Percentiles rank a stretch among this genome's conserved stretches.
phyloP scores from a whole-genome alignment of 2,797 vertebrate species.

The Micropoecilia bifurca region DNA sequence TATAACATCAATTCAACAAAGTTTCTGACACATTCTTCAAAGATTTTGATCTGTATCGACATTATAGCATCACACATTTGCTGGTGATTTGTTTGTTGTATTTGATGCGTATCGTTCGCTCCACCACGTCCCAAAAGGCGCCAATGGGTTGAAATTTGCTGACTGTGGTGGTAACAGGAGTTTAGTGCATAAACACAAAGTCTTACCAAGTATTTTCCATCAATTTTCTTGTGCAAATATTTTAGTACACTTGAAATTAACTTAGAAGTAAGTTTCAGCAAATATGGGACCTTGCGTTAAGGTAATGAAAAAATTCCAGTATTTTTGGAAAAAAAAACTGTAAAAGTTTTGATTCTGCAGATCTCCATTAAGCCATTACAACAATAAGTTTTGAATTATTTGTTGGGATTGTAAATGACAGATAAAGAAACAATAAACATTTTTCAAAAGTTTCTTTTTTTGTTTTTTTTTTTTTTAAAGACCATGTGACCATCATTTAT shows the following conservation, averaged over 20 bases:
- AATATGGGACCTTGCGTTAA: no score
- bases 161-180: neutral
- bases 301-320: no score
- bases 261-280: no score
- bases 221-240: no score
- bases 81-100: neutral
- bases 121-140: neutral
- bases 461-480: no score
- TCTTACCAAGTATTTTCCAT: no score
- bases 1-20: neutral
- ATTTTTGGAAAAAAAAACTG: neutral
- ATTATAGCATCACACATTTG: neutral
- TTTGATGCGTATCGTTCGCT: neutral
- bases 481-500: neutral
- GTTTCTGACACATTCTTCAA: neutral
- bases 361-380: neutral
- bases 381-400: neutral
- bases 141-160: neutral
- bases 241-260: no score
- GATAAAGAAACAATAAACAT: neutral
- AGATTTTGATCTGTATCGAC: neutral
- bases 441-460: neutral
- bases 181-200: neutral
- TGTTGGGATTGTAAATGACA: neutral
- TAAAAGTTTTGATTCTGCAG: neutral